Conservation (phyloP, 1,140 invertebrate species). For the Liolophura sinensis region DNA sequence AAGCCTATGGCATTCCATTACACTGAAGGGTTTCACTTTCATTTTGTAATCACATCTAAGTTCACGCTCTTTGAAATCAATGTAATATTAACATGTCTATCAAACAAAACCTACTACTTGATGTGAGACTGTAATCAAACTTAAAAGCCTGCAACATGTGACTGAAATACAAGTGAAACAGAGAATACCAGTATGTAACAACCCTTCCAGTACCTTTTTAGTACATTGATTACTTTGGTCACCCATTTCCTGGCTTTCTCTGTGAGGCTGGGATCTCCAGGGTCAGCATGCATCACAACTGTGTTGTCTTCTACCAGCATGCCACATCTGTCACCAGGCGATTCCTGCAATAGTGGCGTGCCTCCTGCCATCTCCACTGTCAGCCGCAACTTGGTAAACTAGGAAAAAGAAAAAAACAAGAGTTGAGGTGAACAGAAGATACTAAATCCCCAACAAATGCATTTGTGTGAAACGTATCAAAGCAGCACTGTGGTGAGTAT, state of each 20-base stretch:
- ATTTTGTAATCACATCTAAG: no score
- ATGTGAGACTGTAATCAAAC: no score
- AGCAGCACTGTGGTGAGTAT: no score
- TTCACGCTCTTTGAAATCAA: no score
- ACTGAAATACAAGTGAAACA: not conserved
- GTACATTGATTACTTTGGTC: constrained; percentile 21
- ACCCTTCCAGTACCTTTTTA: constrained; percentile 22
- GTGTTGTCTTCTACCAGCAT: constrained; percentile 28
- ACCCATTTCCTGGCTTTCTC: constrained; percentile 24
- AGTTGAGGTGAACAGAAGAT: no score
- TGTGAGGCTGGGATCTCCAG: constrained; percentile 17
- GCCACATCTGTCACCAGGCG: constrained; percentile 12
- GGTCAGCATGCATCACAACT: constrained; percentile 37
- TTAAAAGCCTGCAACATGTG: no score
- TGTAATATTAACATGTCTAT: no score
- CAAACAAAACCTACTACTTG: no score
- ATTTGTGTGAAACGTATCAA: no score
- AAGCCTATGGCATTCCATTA: no score
- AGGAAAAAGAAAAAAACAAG: constrained; percentile 1
- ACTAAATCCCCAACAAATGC: no score
- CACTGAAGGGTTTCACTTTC: no score
- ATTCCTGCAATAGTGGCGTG: constrained; percentile 36
- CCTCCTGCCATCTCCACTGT: constrained; percentile 46
- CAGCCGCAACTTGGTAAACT: constrained; percentile 47
- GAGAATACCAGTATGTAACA: not conserved